These are phyloP conservation scores for Cepaea hortensis DNA, from an alignment of 2,888 invertebrate genomes.

Conservation along the genomic window DNA sequence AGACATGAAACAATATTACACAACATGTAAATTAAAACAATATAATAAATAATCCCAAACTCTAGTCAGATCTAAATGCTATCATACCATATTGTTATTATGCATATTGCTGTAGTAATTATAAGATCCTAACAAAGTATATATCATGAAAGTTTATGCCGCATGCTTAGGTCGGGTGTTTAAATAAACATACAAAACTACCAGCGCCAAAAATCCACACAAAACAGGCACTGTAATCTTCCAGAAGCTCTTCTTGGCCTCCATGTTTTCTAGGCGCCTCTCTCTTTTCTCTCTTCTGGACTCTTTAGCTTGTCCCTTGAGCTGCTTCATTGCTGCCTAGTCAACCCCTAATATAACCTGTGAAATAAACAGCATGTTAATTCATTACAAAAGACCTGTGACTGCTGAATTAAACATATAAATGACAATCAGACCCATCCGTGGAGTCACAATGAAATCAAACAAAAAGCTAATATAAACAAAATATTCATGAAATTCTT, in stretches of 20 bases:
- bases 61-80: too few relatives aligned
- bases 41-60: too few relatives aligned
- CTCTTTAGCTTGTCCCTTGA: background rate
- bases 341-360: background rate
- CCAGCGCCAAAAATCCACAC: background rate
- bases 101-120: too few relatives aligned
- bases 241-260: constrained; percentile 23
- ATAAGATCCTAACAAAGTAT: background rate
- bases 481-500: too few relatives aligned
- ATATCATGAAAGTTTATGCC: background rate
- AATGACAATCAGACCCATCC: too few relatives aligned
- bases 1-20: too few relatives aligned
- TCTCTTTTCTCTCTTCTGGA: constrained; percentile 10
- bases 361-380: background rate
- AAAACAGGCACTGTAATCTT: constrained; percentile 20
- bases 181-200: constrained; percentile 6
- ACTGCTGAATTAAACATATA: too few relatives aligned
- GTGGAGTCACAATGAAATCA: too few relatives aligned
- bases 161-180: background rate
- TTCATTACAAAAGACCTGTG: too few relatives aligned
- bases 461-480: too few relatives aligned
- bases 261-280: background rate
- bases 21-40: too few relatives aligned
- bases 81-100: too few relatives aligned
- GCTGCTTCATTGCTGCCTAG: background rate